Conservation (phyloP, 2,113 vertebrate genomes). For the Cryptotis parvus region DNA sequence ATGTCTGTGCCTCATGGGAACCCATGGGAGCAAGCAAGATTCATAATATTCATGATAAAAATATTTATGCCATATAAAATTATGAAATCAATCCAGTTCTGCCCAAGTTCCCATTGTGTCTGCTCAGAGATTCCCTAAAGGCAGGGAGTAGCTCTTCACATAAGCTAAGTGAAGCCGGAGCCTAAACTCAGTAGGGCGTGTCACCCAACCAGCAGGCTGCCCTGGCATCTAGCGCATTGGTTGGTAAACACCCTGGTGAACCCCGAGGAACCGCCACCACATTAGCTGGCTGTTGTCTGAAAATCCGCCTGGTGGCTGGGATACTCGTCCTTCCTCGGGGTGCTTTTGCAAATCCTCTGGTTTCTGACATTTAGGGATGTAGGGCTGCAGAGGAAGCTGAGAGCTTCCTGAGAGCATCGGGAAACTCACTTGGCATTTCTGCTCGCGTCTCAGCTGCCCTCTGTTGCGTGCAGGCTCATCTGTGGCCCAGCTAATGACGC, state of each 20-base stretch:
- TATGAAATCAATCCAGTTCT: no score
- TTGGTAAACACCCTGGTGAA: neutral
- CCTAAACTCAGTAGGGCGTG: no score
- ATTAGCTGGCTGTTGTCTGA: conserved; percentile 20
- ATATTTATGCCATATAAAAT: no score
- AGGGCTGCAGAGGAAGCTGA: neutral
- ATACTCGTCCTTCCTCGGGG: neutral
- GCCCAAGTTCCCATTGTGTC: no score
- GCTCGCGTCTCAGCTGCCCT: neutral
- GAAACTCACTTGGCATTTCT: neutral
- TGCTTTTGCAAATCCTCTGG: neutral
- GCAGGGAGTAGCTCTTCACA: no score
- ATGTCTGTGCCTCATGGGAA: no score
- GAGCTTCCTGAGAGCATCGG: neutral
- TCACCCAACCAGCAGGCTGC: no score
- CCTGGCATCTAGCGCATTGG: neutral
- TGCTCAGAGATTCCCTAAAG: no score
- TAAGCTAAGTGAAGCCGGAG: no score
- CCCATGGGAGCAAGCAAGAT: no score
- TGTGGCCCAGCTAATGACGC: conserved; percentile 51
- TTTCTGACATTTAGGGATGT: conserved; percentile 40
- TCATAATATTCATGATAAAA: no score
- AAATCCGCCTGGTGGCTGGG: neutral
- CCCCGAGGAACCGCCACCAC: neutral
- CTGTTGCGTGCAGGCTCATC: no score